Conservation (phyloP, 2,797 vertebrate species). For the Vipera ursinii region DNA sequence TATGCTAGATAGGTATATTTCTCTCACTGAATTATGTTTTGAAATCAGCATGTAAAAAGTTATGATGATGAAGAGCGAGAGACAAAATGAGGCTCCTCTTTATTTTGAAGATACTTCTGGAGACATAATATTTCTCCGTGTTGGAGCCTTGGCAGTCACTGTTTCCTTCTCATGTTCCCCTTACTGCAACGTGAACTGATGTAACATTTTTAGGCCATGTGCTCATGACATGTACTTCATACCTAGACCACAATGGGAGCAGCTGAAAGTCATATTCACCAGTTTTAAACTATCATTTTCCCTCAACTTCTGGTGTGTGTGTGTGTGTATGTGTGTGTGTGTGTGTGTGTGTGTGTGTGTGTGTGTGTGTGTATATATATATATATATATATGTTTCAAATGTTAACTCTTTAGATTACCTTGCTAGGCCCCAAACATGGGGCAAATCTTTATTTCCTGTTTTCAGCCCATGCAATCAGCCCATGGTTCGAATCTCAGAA, state of each 20-base stretch:
- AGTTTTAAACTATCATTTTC: neutral
- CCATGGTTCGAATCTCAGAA: too few relatives aligned
- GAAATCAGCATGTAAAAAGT: neutral
- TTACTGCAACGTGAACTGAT: neutral
- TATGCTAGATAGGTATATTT: neutral
- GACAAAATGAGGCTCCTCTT: neutral
- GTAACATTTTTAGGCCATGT: neutral
- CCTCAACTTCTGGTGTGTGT: neutral
- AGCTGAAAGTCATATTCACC: neutral
- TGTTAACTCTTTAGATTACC: too few relatives aligned
- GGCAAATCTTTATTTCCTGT: too few relatives aligned
- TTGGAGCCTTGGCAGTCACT: neutral
- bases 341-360: too few relatives aligned
- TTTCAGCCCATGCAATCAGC: too few relatives aligned
- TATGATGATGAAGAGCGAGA: neutral
- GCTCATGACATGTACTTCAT: neutral
- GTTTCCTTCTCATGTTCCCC: neutral
- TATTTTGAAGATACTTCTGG: neutral
- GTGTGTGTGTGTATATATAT: too few relatives aligned
- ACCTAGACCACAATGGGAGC: neutral
- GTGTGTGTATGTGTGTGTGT: too few relatives aligned
- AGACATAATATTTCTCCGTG: neutral
- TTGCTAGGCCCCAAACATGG: too few relatives aligned
- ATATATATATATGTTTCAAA: too few relatives aligned
- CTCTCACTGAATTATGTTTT: neutral